A percentile compares a stretch with the other conserved stretches of the same genome.
Conservation (phyloP, 2,797 vertebrate genomes). For the Lutjanus argentimaculatus region DNA sequence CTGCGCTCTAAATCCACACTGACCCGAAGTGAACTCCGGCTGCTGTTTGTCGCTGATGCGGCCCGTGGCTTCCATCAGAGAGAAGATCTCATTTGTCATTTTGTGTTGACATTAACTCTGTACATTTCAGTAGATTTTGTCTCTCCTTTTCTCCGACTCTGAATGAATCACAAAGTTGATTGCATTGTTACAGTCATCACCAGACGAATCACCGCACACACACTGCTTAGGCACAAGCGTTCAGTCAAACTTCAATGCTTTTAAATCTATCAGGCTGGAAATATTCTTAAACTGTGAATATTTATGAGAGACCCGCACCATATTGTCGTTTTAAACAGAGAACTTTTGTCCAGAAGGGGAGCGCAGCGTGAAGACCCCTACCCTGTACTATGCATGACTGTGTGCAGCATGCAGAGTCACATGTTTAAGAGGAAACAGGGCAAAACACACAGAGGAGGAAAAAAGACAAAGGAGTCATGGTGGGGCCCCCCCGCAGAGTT, state of each 20-base stretch:
- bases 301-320: slow-evolving; percentile 10
- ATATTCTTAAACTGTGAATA: slow-evolving; percentile 14
- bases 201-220: not conserved
- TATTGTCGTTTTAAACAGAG: slow-evolving; percentile 23
- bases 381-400: slow-evolving; percentile 1
- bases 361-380: slow-evolving; percentile 28
- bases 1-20: slow-evolving; percentile 7
- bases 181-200: not conserved
- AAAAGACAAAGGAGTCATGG: slow-evolving; percentile 48
- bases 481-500: slow-evolving; percentile 27
- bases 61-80: slow-evolving; percentile 6
- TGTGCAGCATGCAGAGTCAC: slow-evolving; percentile 9
- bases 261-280: not conserved
- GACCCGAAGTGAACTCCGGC: not conserved
- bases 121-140: not conserved
- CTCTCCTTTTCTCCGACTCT: not conserved
- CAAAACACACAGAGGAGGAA: slow-evolving; percentile 17
- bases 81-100: slow-evolving; percentile 7
- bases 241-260: slow-evolving; percentile 23
- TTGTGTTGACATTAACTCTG: not conserved
- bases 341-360: slow-evolving; percentile 15
- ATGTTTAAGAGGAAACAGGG: not conserved
- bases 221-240: not conserved
- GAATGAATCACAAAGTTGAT: slow-evolving; percentile 4
- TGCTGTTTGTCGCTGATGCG: not conserved